These are phyloP conservation scores for Choloepus didactylus DNA, from an alignment of 2,797 vertebrate species.

Conservation along the genomic window DNA sequence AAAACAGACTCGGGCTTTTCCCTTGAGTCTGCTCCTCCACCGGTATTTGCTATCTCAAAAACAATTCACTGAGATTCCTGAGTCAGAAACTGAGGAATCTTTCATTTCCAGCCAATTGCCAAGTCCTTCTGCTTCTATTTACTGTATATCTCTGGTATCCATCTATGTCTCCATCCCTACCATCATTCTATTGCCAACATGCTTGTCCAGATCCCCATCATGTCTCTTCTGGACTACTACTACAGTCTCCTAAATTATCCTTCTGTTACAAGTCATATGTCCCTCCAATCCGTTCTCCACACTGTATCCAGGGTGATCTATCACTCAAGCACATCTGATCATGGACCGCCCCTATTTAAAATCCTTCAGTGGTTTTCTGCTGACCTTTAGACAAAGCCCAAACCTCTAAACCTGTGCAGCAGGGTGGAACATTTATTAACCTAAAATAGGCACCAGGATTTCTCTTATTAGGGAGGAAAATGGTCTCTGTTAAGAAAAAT, in stretches of 20 bases:
- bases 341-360: neutral
- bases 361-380: neutral
- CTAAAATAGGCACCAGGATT: neutral
- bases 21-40: neutral
- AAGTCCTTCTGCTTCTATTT: neutral
- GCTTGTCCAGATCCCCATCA: neutral
- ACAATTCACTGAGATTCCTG: neutral
- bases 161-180: neutral
- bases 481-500: constrained; percentile 39
- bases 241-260: neutral
- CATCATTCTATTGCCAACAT: neutral
- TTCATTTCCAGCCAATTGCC: neutral
- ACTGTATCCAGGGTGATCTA: neutral
- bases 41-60: neutral
- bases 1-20: neutral
- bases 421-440: neutral
- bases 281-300: neutral
- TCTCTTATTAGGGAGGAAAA: constrained; percentile 46
- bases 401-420: constrained; percentile 1
- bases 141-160: neutral
- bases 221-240: neutral
- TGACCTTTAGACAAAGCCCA: neutral
- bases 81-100: neutral
- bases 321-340: neutral
- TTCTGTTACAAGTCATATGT: neutral